Evolutionary conservation across 1,140 invertebrate species (phyloP), one percentile per base, ranked within the genome.

Genomic region (Pararge aegeria): DNA sequence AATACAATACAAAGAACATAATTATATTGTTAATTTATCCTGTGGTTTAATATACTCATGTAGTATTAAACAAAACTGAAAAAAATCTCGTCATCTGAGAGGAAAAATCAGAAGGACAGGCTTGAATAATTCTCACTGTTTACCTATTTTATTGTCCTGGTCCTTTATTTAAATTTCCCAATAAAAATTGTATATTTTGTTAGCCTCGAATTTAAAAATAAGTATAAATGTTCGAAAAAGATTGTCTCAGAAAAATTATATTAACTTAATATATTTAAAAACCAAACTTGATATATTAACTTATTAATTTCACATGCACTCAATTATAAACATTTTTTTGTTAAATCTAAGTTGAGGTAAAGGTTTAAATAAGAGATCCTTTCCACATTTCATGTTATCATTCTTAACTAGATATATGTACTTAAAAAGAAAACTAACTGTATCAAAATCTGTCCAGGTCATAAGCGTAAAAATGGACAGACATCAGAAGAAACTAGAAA

Each of bases 201-300:
- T 58, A 61, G 56, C 62, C 55, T 64, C 56, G 49, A 44, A 53
- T 46, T 19, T 46, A 19, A 18, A 44, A 54, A 37, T 13, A 34
- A 1, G 10, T 37, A 15, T 40, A 12, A 10, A 0, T 1, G n/a
- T 34, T 4, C n/a, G 30, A 3, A 34, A n/a, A 12, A 10, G 7
- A 34, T 34, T 34, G 5, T 27, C 10, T 34, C 0, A 34, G 4
- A 34, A 34, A 34, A 10, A 34, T 3, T 34, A 34, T 34, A 34
- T 34, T 34, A 1, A 3, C n/a, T 34, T 10, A 0, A 3, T 34
- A 4, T 6, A 34, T 3, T 34, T 34, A 10, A 0, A 12, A 24
- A 4, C 7, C n/a, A 10, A 34, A 34, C 9, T n/a, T 12, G 1
- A 34, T 34, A 42, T 18, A 15, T 46, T 19, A 16, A 46, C 16